Evolutionary conservation across 2,797 vertebrate species (phyloP), one percentile per base, ranked within the genome.

Genomic region (Labroides dimidiatus): DNA sequence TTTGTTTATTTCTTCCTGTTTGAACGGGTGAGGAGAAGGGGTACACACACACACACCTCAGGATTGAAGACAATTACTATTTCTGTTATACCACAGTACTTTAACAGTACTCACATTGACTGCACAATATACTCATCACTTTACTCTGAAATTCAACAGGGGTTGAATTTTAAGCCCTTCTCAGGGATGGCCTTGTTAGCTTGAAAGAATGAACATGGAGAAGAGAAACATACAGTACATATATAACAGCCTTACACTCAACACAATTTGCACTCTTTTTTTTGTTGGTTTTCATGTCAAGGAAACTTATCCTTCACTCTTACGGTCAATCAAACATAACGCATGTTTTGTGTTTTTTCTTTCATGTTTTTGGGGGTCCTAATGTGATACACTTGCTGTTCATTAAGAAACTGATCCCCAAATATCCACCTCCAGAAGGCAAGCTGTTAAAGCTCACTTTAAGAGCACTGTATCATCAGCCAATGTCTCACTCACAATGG

Each of bases 141-240:
- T 92, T 93, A 93, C 92, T 93, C 91, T 69, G 91, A 90, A 93
- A 92, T 95, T 95, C 94, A 94, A 92, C 90, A 66, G 85, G 89
- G 89, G 94, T 95, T 93, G 94, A 92, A 93, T 93, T 94, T 93
- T 93, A 80, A 61, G 85, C 91, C 92, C 92, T 93, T 95, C 97
- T 99, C 97, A 99, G 97, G 97, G 96, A 99, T 96, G 95, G 95
- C 95, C 94, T 97, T 93, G 93, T 95, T 96, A 95, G 94, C 93
- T 95, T 95, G 94, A 96, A 95, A 93, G 89, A 94, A 95, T 94
- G 94, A 94, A 85, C 93, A 94, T 74, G 88, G 93, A 90, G 94
- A 95, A 94, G 94, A 94, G 92, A 92, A 85, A 92, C 91, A 91
- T 88, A 92, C 90, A 83, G 64, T 75, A 85, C 82, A 86, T 76